Base-by-base conservation (phyloP, 30 jellyfish, hydroid and myxozoan species). In the Nemopilema nomurai region DNA sequence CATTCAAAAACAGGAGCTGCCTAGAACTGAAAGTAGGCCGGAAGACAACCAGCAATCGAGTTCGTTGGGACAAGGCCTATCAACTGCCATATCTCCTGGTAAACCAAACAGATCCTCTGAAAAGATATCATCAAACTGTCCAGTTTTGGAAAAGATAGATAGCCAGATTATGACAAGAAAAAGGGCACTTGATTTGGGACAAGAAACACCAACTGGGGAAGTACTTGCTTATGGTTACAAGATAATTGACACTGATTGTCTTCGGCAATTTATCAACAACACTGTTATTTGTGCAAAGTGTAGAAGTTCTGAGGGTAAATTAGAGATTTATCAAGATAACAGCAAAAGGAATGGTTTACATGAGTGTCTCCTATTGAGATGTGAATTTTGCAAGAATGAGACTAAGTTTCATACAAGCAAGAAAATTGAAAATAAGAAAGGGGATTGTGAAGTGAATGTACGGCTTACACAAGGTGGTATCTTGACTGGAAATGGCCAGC, bases 401-500 rank as follows among this genome's bases (percentile, higher is more conserved):
- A 69, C 79, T 69, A 23, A 69, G 79, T 69, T 69, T 69, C 79
- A 69, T 24, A 69, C 79, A 69, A 69, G 79, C 79, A 69, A 69
- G 53, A 69, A 69, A 69, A 24, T 69, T 23, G 79, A 29, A 29
- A 69, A 29, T 29, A 69, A 69, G 53, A 69, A 69, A 69, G 79
- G 79, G 50, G 24, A 29, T 69, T 18, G 79, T 20, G 79, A 69
- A 69, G 79, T 69, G 31, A 69, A 69, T 28, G 79, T 69, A 69
- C 79, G 79, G 50, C 79, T 69, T 29, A 69, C 79, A 69, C 79
- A 69, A 69, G 79, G 53, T 29, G 53, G 79, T 69, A 28, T 69
- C 79, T 69, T 69, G 79, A 69, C 79, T 7, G 79, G 79, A 69
- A 69, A 69, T 26, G 79, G 79, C 53, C 79, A 69, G 79, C 79